phyloP scores from a whole-genome alignment of 2,888 invertebrate species.

The Microctonus aethiopoides region DNA sequence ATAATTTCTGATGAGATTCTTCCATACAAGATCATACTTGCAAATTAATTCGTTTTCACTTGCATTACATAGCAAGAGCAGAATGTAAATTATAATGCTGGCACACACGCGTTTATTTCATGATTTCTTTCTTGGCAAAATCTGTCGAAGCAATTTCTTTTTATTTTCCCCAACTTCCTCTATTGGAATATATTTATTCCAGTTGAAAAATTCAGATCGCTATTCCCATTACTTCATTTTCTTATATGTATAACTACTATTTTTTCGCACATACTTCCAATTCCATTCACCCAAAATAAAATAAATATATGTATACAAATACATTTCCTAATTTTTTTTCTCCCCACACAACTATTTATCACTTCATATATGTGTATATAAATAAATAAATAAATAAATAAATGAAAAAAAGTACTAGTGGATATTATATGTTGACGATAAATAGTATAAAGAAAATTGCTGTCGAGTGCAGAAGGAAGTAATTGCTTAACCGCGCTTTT shows the following conservation, averaged over 20 bases:
- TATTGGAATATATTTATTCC: background rate
- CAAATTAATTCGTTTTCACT: background rate
- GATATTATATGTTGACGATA: background rate
- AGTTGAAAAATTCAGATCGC: background rate
- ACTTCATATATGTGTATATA: background rate
- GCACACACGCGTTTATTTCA: no score
- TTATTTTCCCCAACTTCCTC: background rate
- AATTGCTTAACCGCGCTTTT: slow-evolving; percentile 15
- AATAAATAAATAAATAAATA: no score
- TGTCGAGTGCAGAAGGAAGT: slow-evolving; percentile 15
- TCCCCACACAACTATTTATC: no score
- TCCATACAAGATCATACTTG: background rate
- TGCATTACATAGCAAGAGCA: background rate
- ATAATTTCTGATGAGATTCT: background rate
- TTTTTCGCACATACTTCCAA: background rate
- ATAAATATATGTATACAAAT: no score
- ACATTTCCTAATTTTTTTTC: no score
- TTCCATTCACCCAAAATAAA: background rate
- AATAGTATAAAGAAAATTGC: slow-evolving; percentile 8
- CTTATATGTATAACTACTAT: background rate
- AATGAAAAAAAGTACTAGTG: no score
- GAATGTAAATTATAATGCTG: no score
- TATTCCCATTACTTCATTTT: background rate
- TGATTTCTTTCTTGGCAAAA: background rate
- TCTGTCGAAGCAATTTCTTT: background rate